Evolutionary conservation across 2,797 vertebrate genomes (phyloP).

Genomic region (Borostomias antarcticus): DNA sequence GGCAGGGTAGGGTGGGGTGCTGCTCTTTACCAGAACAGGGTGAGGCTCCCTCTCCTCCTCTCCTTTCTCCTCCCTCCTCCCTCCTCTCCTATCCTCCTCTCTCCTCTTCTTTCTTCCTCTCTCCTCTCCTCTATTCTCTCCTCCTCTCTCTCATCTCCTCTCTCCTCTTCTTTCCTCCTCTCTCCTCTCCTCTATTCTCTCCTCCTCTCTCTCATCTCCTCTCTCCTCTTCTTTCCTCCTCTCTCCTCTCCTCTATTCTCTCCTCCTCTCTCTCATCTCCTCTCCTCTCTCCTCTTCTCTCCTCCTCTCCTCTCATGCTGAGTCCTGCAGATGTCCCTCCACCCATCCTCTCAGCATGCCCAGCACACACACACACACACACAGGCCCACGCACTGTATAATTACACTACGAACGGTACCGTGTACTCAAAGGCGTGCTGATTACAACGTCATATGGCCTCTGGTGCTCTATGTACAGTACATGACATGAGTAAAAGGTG

Average conservation of each 20-base stretch:
- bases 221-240: too few relatives aligned
- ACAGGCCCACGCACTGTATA: conserved; percentile 17
- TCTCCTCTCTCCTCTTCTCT: not conserved
- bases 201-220: not conserved
- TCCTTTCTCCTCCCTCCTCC: not conserved
- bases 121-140: not conserved
- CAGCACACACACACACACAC: conserved; percentile 50
- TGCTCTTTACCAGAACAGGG: conserved; percentile 69
- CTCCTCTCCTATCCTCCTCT: not conserved
- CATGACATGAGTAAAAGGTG: too few relatives aligned
- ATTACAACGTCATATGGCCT: too few relatives aligned
- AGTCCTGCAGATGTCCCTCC: conserved; percentile 40
- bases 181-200: conserved; percentile 1
- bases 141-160: not conserved
- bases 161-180: not conserved
- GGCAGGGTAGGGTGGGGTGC: conserved; percentile 61
- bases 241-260: not conserved
- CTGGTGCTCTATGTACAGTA: too few relatives aligned
- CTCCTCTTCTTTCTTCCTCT: conserved; percentile 6
- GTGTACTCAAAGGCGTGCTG: too few relatives aligned
- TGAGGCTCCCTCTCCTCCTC: conserved; percentile 41
- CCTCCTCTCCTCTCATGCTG: not conserved
- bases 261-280: not conserved
- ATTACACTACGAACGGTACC: too few relatives aligned
- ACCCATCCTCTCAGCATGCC: conserved; percentile 17